These are phyloP conservation scores for Neofelis nebulosa DNA, from an alignment of 2,113 vertebrate genomes.

Conservation along the genomic window DNA sequence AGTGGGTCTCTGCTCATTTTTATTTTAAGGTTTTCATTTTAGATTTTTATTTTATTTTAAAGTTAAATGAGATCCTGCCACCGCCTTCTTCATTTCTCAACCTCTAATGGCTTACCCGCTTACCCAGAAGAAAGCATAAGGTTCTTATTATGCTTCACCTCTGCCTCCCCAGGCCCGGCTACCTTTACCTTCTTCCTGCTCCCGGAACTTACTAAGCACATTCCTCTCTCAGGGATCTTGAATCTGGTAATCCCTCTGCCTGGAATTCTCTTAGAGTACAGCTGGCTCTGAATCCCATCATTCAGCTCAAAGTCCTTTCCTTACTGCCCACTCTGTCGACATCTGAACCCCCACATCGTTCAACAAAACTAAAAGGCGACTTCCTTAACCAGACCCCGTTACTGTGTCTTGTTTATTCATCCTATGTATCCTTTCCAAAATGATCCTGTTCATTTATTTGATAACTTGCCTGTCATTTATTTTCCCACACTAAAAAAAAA, in stretches of 20 bases:
- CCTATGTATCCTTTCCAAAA: not conserved
- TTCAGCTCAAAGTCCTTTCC: not conserved
- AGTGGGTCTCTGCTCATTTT: not conserved
- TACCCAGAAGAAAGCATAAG: not conserved
- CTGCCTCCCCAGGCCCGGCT: not conserved
- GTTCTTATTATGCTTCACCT: not conserved
- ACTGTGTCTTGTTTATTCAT: not conserved
- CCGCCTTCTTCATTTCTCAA: not conserved
- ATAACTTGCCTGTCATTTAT: not conserved
- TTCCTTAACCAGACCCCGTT: not conserved
- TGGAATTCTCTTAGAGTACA: not conserved
- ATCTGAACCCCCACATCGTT: not conserved
- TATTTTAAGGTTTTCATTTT: not conserved
- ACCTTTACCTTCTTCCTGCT: not conserved
- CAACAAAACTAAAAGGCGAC: not conserved
- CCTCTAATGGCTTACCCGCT: not conserved
- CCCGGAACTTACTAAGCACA: not conserved
- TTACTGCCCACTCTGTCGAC: not conserved
- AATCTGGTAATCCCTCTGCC: not conserved
- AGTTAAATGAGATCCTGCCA: not conserved
- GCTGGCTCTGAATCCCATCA: not conserved
- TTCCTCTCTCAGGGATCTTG: not conserved
- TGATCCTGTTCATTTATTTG: not conserved
- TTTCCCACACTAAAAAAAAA: not conserved
- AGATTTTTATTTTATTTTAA: not conserved